phyloP scores from a whole-genome alignment of 2,888 invertebrate species.

The Diaperis boleti region DNA sequence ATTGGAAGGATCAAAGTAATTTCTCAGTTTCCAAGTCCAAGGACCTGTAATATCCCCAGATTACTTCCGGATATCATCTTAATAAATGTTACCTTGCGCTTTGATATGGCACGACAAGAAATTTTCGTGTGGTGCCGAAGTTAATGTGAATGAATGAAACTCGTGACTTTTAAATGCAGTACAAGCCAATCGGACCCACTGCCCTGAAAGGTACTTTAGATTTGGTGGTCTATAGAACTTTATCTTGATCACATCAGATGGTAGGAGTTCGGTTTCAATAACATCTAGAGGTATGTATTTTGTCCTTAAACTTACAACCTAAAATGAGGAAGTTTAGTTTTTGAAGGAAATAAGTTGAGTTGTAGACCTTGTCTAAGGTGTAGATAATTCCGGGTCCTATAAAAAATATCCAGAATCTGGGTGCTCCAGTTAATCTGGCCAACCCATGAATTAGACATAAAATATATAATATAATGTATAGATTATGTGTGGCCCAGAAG shows the following conservation, averaged over 20 bases:
- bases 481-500: constrained; percentile 94
- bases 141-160: constrained; percentile 95
- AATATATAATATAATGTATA: constrained; percentile 88
- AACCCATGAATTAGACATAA: constrained; percentile 91
- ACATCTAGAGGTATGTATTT: constrained; percentile 94
- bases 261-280: constrained; percentile 91
- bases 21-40: constrained; percentile 97
- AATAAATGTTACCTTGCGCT: constrained; percentile 69
- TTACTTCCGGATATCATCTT: not conserved
- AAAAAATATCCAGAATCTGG: constrained; percentile 95
- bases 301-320: constrained; percentile 90
- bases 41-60: constrained; percentile 72
- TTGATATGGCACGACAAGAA: constrained; percentile 96
- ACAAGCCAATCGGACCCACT: constrained; percentile 93
- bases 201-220: constrained; percentile 93
- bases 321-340: constrained; percentile 44
- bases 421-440: constrained; percentile 90
- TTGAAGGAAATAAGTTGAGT: not conserved
- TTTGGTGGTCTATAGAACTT: constrained; percentile 96
- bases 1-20: constrained; percentile 94
- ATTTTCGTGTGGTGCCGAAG: constrained; percentile 96
- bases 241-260: constrained; percentile 94
- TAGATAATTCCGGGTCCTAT: constrained; percentile 91
- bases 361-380: constrained; percentile 83
- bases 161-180: constrained; percentile 90